These are phyloP conservation scores for Panulirus ornatus DNA, from an alignment of 1,140 invertebrate genomes.

Conservation along the genomic window DNA sequence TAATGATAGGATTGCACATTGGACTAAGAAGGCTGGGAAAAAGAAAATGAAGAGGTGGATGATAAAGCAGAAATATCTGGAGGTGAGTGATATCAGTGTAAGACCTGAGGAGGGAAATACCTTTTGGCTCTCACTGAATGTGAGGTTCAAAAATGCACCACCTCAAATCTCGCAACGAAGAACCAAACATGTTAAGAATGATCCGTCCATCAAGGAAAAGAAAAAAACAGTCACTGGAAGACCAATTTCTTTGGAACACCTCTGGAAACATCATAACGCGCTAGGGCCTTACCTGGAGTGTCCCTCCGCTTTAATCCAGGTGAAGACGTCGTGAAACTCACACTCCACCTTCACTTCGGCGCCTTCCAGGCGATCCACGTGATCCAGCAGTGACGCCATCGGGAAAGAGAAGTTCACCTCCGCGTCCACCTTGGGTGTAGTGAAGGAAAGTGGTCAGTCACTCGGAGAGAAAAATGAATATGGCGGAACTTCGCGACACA, in stretches of 20 bases:
- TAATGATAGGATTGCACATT: no score
- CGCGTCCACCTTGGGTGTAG: conserved; percentile 22
- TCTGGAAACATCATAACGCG: neutral
- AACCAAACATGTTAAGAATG: no score
- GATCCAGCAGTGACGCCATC: conserved; percentile 51
- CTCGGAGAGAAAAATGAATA: no score
- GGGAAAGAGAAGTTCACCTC: conserved; percentile 60
- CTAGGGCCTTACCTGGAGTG: conserved; percentile 79
- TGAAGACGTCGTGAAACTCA: conserved; percentile 47
- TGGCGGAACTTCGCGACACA: no score
- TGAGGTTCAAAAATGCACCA: no score
- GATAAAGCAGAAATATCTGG: neutral
- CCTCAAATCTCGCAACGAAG: no score
- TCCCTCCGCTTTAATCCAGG: conserved; percentile 75
- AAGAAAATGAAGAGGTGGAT: neutral
- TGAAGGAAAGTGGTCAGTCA: neutral
- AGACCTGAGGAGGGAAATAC: no score
- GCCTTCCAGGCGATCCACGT: conserved; percentile 28
- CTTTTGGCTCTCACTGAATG: no score
- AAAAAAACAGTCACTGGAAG: neutral
- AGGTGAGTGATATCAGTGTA: no score
- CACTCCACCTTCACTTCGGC: conserved; percentile 57
- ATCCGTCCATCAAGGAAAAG: neutral
- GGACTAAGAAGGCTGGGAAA: no score
- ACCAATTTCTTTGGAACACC: neutral